A percentile compares a stretch with the other conserved stretches of the same genome.
These are phyloP conservation scores for Caracal caracal DNA, from an alignment of 2,113 vertebrate species.

Conservation along the genomic window DNA sequence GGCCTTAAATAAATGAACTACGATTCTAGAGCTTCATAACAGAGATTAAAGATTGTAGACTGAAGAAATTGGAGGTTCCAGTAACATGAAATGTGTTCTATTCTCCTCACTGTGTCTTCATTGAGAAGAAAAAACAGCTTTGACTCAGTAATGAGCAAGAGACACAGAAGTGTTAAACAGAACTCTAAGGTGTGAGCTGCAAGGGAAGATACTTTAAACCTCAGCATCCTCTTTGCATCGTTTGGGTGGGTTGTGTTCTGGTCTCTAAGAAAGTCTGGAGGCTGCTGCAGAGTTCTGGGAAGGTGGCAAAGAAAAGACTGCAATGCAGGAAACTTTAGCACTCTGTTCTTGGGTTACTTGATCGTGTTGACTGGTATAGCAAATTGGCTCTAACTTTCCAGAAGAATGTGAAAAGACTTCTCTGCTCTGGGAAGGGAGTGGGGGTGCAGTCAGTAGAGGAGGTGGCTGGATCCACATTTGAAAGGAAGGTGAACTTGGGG, in stretches of 20 bases:
- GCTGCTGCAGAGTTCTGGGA: not conserved
- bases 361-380: not conserved
- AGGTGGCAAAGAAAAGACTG: not conserved
- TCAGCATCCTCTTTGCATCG: slow-evolving; percentile 73
- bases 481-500: not conserved
- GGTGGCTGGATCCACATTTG: not conserved
- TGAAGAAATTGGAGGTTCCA: not conserved
- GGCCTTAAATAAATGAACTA: not conserved
- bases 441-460: not conserved
- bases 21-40: not conserved
- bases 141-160: slow-evolving; percentile 48
- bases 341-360: not conserved
- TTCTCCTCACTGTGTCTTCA: not conserved
- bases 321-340: not conserved
- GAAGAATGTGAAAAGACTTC: not conserved
- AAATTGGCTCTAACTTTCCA: not conserved
- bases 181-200: slow-evolving; percentile 61
- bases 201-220: slow-evolving; percentile 6
- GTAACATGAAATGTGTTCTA: not conserved
- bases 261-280: slow-evolving; percentile 66
- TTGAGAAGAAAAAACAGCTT: slow-evolving; percentile 12
- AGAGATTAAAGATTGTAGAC: not conserved
- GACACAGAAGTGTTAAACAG: slow-evolving; percentile 76
- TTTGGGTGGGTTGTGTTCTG: not conserved
- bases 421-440: not conserved